Conservation (phyloP, 2,113 vertebrate species). For the Podarcis raffonei region DNA sequence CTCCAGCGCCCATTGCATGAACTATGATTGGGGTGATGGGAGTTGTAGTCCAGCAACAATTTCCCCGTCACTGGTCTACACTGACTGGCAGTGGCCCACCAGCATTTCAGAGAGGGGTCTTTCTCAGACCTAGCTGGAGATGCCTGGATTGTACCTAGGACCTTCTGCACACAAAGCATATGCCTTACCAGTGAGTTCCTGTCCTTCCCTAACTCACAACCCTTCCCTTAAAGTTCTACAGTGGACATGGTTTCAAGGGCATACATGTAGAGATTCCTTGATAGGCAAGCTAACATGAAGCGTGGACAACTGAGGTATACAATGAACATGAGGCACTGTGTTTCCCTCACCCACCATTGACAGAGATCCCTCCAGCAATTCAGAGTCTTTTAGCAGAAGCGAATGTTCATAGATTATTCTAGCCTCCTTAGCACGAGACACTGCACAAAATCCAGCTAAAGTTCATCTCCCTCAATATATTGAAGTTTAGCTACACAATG, state of each 20-base stretch:
- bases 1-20: too few species aligned
- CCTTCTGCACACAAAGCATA: not conserved
- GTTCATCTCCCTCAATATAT: constrained; percentile 63
- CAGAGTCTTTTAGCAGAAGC: constrained; percentile 63
- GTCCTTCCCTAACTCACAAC: not conserved
- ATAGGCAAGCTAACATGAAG: not conserved
- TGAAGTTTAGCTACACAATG: constrained; percentile 55
- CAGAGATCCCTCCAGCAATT: not conserved
- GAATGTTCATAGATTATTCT: constrained; percentile 64
- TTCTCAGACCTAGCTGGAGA: not conserved
- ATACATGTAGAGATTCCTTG: not conserved
- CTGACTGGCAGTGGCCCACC: not conserved
- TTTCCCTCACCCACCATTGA: too few species aligned
- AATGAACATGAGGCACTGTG: not conserved
- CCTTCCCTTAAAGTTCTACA: not conserved
- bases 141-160: not conserved
- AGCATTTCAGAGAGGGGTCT: not conserved
- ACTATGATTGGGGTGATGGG: too few species aligned
- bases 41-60: too few species aligned
- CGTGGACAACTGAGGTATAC: not conserved
- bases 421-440: constrained; percentile 40
- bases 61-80: too few species aligned
- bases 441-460: constrained; percentile 54
- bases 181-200: not conserved
- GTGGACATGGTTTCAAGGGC: not conserved